Evolutionary conservation across 2,113 vertebrate species (phyloP).

Genomic region (Phodopus roborovskii): DNA sequence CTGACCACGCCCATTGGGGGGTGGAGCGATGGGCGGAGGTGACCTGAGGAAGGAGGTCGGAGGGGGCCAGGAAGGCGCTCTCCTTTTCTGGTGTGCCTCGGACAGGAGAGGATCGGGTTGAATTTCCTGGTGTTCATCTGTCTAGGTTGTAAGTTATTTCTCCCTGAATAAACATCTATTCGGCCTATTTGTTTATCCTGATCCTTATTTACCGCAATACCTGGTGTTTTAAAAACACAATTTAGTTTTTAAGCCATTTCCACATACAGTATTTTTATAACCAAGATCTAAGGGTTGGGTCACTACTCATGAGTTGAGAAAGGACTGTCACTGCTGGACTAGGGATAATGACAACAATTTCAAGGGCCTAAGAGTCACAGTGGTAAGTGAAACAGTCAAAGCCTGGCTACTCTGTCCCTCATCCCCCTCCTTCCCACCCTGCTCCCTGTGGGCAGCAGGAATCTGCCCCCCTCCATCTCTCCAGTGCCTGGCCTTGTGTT

Average conservation of each 20-base stretch:
- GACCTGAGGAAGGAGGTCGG: too few relatives aligned
- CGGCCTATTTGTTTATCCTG: too few relatives aligned
- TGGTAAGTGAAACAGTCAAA: background rate
- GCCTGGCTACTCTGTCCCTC: background rate
- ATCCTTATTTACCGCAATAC: too few relatives aligned
- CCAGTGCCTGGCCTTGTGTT: background rate
- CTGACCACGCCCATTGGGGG: too few relatives aligned
- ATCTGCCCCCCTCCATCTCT: too few relatives aligned
- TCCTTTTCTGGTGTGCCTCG: too few relatives aligned
- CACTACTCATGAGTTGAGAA: background rate
- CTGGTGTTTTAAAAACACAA: background rate
- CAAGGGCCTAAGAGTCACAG: background rate
- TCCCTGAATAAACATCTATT: too few relatives aligned
- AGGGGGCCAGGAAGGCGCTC: too few relatives aligned
- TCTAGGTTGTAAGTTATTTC: too few relatives aligned
- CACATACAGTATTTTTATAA: background rate
- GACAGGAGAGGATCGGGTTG: too few relatives aligned
- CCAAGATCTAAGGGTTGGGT: background rate
- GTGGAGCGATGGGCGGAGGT: too few relatives aligned
- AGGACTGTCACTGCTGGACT: background rate
- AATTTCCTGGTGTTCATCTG: too few relatives aligned
- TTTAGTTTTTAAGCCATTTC: background rate
- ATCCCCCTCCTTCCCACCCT: background rate
- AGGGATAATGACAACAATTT: background rate
- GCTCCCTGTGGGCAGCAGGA: accelerated